A percentile compares a stretch with the other conserved stretches of the same genome.
Conservation (phyloP, 2,888 invertebrate genomes). For the Luperina testacea region DNA sequence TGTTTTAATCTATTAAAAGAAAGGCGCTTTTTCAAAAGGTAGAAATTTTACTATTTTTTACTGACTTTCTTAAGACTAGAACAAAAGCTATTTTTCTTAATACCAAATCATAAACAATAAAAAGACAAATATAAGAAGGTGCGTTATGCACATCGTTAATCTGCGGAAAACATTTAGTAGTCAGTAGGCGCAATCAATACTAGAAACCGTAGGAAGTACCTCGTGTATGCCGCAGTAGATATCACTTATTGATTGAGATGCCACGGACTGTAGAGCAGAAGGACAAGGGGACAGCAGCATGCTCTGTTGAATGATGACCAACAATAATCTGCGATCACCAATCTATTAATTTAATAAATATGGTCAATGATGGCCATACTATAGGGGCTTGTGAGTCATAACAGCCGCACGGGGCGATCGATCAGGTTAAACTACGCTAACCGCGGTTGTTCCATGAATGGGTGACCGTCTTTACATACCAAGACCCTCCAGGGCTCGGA, state of each 20-base stretch:
- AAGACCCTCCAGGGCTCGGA: neutral
- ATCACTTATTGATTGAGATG: neutral
- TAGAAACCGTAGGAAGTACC: neutral
- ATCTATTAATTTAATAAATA: neutral
- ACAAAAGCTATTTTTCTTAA: too few relatives aligned
- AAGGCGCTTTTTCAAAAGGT: too few relatives aligned
- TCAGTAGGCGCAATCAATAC: conserved; percentile 50
- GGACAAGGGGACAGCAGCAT: neutral
- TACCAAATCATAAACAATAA: too few relatives aligned
- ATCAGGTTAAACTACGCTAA: neutral
- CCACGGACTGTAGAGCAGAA: neutral
- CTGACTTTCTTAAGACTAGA: too few relatives aligned
- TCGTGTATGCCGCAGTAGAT: neutral
- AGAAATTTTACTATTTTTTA: too few relatives aligned
- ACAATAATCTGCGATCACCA: neutral
- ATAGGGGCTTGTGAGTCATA: neutral
- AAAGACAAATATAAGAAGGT: too few relatives aligned
- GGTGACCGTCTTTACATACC: neutral
- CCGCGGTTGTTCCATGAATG: neutral
- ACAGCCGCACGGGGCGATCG: neutral
- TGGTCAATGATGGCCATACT: neutral
- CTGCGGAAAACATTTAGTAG: conserved; percentile 51
- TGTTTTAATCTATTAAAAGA: too few relatives aligned
- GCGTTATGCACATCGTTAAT: conserved; percentile 53
- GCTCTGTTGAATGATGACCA: neutral